phyloP scores from a whole-genome alignment of 2,888 invertebrate genomes.

The Bruchidius siliquastri region DNA sequence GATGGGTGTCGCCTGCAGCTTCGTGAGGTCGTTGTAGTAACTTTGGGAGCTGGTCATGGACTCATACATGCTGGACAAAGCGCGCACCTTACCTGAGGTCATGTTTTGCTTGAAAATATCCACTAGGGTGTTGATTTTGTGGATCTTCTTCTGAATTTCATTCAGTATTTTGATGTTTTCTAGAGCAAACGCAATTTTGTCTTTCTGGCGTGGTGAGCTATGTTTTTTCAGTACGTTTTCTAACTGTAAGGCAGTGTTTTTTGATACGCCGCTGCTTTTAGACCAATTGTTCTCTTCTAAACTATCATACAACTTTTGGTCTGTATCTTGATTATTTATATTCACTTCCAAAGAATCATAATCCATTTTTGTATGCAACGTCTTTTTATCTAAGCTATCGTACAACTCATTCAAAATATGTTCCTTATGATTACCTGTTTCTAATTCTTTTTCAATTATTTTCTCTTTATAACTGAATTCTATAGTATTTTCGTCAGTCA shows the following conservation, averaged over 20 bases:
- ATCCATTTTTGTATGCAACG: constrained; percentile 36
- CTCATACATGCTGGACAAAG: constrained; percentile 67
- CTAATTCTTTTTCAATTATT: constrained; percentile 42
- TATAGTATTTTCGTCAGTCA: constrained; percentile 38
- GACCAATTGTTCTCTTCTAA: constrained; percentile 38
- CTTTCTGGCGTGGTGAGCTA: constrained; percentile 22
- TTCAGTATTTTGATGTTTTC: constrained; percentile 59
- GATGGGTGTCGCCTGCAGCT: constrained; percentile 50
- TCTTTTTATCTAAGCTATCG: constrained; percentile 42
- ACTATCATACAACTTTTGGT: constrained; percentile 36
- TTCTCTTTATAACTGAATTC: constrained; percentile 45
- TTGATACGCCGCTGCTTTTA: constrained; percentile 23
- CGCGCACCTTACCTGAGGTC: constrained; percentile 65
- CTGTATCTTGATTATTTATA: constrained; percentile 31
- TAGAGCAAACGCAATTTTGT: constrained; percentile 41
- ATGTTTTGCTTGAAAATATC: constrained; percentile 55
- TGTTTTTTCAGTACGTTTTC: constrained; percentile 45
- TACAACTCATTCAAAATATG: constrained; percentile 38
- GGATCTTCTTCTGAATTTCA: constrained; percentile 65
- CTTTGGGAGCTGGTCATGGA: constrained; percentile 55
- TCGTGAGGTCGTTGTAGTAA: constrained; percentile 50
- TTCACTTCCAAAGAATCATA: constrained; percentile 41
- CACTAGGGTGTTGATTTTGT: constrained; percentile 66
- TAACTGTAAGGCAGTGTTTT: constrained; percentile 28
- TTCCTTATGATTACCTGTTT: constrained; percentile 24